Conservation (phyloP, 53 echinoderm and acorn worm genomes). For the Paelopatides confundens region DNA sequence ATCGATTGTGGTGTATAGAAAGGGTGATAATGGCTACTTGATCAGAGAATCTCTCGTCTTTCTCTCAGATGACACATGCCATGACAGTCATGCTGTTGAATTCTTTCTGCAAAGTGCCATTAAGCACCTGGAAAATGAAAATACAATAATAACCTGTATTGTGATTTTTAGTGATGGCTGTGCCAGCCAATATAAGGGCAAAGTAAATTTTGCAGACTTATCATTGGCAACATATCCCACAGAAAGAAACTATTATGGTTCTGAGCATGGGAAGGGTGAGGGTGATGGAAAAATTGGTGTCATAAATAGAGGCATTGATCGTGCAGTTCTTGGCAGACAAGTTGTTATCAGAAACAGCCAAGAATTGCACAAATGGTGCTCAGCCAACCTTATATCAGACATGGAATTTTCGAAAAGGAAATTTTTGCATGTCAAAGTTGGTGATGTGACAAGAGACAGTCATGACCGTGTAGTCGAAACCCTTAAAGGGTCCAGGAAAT, state of each 20-base stretch:
- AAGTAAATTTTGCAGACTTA: constrained; percentile 57
- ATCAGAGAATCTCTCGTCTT: constrained; percentile 51
- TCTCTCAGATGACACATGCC: constrained; percentile 52
- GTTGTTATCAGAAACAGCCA: constrained; percentile 48
- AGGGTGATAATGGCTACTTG: neutral
- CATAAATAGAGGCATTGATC: constrained; percentile 52
- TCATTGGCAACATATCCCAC: neutral
- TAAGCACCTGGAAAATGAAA: neutral
- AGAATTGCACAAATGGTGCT: constrained; percentile 50
- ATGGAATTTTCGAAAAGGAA: neutral
- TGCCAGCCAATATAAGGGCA: constrained; percentile 63
- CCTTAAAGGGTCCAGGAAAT: constrained; percentile 61
- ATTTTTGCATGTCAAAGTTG: constrained; percentile 38
- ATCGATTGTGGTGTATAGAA: constrained; percentile 41
- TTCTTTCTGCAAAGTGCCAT: constrained; percentile 53
- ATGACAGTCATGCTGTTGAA: constrained; percentile 59
- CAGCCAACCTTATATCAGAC: constrained; percentile 34
- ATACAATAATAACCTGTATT: neutral
- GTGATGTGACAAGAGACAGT: constrained; percentile 52
- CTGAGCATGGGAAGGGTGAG: constrained; percentile 62
- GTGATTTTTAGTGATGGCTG: constrained; percentile 66
- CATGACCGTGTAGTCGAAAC: constrained; percentile 52
- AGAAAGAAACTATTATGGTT: constrained; percentile 62
- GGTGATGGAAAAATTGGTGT: constrained; percentile 59
- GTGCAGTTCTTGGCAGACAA: constrained; percentile 54